phyloP scores from a whole-genome alignment of 2,113 vertebrate genomes.

The Percina caprodes region DNA sequence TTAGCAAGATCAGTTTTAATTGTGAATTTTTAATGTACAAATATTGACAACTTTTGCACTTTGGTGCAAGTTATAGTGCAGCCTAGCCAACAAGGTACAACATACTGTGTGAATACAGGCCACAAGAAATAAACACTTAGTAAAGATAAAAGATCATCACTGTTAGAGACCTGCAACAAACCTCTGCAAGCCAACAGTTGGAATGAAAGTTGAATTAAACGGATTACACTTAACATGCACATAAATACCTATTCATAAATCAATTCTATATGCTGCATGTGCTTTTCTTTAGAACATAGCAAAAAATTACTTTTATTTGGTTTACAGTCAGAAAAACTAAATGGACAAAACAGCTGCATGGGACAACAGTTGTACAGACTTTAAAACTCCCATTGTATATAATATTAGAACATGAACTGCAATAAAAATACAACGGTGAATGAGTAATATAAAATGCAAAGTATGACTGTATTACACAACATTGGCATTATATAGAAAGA shows the following conservation, averaged over 20 bases:
- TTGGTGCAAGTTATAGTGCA: constrained; percentile 30
- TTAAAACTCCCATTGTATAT: constrained; percentile 44
- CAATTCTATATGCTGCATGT: constrained; percentile 71
- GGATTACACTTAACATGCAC: constrained; percentile 65
- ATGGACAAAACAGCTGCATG: constrained; percentile 44
- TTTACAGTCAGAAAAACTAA: constrained; percentile 59
- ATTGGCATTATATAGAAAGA: constrained; percentile 63
- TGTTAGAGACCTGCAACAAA: constrained; percentile 35
- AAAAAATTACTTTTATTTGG: constrained; percentile 68
- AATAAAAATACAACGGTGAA: constrained; percentile 77
- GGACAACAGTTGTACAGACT: constrained; percentile 53
- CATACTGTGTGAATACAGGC: constrained; percentile 30
- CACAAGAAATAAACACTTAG: constrained; percentile 23
- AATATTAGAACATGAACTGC: constrained; percentile 72
- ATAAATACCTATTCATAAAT: constrained; percentile 78
- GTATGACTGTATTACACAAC: constrained; percentile 64
- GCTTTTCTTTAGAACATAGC: constrained; percentile 77
- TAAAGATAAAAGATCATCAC: constrained; percentile 45
- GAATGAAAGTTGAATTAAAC: constrained; percentile 56
- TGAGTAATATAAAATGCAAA: constrained; percentile 68
- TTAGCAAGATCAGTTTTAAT: constrained; percentile 11
- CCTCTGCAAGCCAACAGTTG: constrained; percentile 31
- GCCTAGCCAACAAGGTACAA: constrained; percentile 41
- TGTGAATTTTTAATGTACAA: constrained; percentile 16
- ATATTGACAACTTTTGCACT: constrained; percentile 29